phyloP scores from a whole-genome alignment of 2,797 vertebrate genomes.

The Champsocephalus gunnari region DNA sequence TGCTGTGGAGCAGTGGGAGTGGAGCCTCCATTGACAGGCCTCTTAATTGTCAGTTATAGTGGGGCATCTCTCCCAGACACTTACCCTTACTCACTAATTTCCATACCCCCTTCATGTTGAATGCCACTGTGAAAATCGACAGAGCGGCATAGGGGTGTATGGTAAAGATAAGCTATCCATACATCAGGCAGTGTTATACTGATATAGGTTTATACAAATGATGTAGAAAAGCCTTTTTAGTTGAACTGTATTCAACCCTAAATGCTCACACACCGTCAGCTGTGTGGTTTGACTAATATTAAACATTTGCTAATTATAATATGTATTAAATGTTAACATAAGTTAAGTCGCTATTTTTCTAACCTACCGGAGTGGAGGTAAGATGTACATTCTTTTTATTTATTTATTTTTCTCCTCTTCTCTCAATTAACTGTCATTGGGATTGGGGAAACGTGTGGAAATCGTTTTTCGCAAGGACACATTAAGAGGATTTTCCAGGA shows the following conservation, averaged over 20 bases:
- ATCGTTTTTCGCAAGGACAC: too few relatives aligned
- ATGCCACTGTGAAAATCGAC: constrained; percentile 11
- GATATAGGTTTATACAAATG: background rate
- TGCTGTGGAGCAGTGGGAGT: constrained; percentile 10
- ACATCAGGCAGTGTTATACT: background rate
- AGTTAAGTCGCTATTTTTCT: too few relatives aligned
- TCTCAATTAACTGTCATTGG: too few relatives aligned
- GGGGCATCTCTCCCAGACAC: background rate
- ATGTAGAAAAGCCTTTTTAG: background rate
- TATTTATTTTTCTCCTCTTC: too few relatives aligned
- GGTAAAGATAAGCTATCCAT: constrained; percentile 35
- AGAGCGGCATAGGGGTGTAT: constrained; percentile 5
- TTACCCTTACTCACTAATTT: constrained; percentile 27
- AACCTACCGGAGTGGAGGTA: too few relatives aligned
- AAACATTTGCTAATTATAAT: background rate
- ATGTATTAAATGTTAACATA: background rate
- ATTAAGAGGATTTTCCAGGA: too few relatives aligned
- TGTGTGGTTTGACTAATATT: background rate
- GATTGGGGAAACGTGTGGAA: too few relatives aligned
- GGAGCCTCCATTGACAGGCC: constrained; percentile 1
- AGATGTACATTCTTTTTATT: too few relatives aligned
- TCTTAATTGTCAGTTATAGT: constrained; percentile 19
- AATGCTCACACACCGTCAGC: background rate
- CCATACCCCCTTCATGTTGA: constrained; percentile 14
- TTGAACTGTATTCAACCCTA: background rate